Evolutionary conservation across 2,888 invertebrate species (phyloP).

Genomic region (Drosophila kanekoi): DNA sequence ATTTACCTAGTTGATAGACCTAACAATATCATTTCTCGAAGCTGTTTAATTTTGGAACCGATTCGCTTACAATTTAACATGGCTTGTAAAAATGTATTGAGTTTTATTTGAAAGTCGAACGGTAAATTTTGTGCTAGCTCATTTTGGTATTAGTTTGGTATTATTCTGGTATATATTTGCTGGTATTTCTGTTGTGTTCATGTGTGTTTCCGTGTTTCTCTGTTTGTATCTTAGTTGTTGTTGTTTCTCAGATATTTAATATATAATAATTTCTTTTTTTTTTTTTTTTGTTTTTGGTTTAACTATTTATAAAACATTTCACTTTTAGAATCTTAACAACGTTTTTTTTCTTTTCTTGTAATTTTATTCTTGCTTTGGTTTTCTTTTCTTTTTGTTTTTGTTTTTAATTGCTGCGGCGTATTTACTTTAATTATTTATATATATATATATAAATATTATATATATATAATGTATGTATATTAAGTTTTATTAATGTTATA

Average conservation of each 20-base stretch:
- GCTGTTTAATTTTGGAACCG: slow-evolving; percentile 55
- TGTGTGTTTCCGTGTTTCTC: no score
- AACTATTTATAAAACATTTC: slow-evolving; percentile 84
- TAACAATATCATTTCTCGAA: slow-evolving; percentile 34
- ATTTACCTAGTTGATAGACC: slow-evolving; percentile 31
- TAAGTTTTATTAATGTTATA: slow-evolving; percentile 2
- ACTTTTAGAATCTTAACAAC: slow-evolving; percentile 83
- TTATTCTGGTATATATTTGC: slow-evolving; percentile 14
- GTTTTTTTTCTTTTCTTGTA: slow-evolving; percentile 36
- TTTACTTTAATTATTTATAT: slow-evolving; percentile 39
- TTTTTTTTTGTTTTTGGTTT: slow-evolving; percentile 71
- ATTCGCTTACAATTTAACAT: slow-evolving; percentile 64
- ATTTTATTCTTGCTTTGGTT: slow-evolving; percentile 32
- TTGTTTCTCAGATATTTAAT: slow-evolving; percentile 66
- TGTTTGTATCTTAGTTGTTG: slow-evolving; percentile 50
- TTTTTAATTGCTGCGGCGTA: slow-evolving; percentile 69
- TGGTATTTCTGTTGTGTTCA: slow-evolving; percentile 42
- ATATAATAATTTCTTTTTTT: slow-evolving; percentile 65
- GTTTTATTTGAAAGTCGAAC: slow-evolving; percentile 55
- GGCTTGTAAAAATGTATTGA: slow-evolving; percentile 59
- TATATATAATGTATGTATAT: slow-evolving; percentile 27
- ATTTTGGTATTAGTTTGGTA: slow-evolving; percentile 26
- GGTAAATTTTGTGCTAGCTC: slow-evolving; percentile 67
- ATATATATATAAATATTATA: slow-evolving; percentile 38
- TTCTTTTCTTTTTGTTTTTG: slow-evolving; percentile 25